Percentiles rank a stretch among this genome's conserved stretches.
phyloP scores from a whole-genome alignment of 2,797 vertebrate species.

The Heliangelus exortis region DNA sequence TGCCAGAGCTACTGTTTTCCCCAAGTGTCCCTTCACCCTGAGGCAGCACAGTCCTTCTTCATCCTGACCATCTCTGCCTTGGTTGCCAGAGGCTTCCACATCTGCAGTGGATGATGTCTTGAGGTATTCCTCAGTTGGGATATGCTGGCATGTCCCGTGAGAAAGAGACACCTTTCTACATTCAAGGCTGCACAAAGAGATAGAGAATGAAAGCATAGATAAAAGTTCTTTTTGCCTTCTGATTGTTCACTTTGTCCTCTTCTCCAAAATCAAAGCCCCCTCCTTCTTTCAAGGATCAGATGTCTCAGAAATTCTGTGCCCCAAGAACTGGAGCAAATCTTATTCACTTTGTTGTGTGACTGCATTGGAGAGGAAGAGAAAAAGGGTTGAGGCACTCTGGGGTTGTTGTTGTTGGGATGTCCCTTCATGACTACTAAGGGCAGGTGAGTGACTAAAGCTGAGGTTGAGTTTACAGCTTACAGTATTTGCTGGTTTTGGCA shows the following conservation, averaged over 20 bases:
- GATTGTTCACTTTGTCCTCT: not conserved
- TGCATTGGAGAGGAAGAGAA: not conserved
- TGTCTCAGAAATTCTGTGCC: not conserved
- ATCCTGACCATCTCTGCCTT: fast-evolving
- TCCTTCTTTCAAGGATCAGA: not conserved
- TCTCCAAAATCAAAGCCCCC: not conserved
- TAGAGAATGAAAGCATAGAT: not conserved
- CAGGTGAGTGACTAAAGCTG: not conserved
- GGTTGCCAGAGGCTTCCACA: not conserved
- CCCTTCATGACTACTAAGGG: not conserved
- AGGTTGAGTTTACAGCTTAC: not conserved
- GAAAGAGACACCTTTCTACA: not conserved
- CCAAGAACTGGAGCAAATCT: not conserved
- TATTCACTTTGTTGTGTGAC: not conserved
- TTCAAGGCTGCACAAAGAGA: not conserved
- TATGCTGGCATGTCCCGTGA: not conserved
- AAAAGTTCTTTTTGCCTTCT: not conserved
- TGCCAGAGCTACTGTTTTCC: not conserved
- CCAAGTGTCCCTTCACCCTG: not conserved
- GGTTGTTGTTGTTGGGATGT: fast-evolving
- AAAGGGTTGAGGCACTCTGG: not conserved
- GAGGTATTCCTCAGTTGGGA: not conserved
- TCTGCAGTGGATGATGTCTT: not conserved
- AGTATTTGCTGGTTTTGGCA: not conserved
- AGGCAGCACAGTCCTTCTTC: not conserved